These are phyloP conservation scores for Struthio camelus DNA, from an alignment of 2,113 vertebrate species.

Conservation along the genomic window DNA sequence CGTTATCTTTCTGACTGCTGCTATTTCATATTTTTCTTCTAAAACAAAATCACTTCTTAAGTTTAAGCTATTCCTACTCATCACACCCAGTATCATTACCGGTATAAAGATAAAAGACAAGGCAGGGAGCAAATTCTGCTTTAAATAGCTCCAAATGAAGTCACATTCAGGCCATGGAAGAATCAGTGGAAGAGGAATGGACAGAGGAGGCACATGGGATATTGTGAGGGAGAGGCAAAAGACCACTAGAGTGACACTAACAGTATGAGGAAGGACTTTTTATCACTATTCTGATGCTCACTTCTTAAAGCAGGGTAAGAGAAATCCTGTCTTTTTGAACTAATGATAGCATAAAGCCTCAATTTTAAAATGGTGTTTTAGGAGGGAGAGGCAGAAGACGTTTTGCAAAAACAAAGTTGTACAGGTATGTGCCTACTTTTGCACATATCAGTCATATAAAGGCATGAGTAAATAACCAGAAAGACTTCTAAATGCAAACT, in stretches of 20 bases:
- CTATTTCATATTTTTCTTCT: background rate
- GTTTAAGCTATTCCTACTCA: background rate
- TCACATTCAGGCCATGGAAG: background rate
- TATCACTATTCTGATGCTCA: background rate
- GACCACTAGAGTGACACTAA: background rate
- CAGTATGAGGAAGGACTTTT: background rate
- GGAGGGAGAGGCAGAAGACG: background rate
- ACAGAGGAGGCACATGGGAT: background rate
- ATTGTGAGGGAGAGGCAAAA: background rate
- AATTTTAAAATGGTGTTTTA: background rate
- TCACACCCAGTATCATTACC: background rate
- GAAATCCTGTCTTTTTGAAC: background rate
- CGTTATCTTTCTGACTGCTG: background rate
- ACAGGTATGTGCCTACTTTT: background rate
- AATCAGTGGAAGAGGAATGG: background rate
- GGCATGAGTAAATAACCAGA: background rate
- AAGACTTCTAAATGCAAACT: background rate
- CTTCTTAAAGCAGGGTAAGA: background rate
- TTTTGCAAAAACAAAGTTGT: background rate
- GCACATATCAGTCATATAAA: background rate
- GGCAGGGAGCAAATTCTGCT: background rate
- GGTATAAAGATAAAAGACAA: background rate
- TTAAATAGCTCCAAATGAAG: background rate
- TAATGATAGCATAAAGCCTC: background rate
- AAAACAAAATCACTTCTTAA: background rate